These are phyloP conservation scores for Corella eumyota DNA, from an alignment of 23 tunicate genomes.

Conservation along the genomic window DNA sequence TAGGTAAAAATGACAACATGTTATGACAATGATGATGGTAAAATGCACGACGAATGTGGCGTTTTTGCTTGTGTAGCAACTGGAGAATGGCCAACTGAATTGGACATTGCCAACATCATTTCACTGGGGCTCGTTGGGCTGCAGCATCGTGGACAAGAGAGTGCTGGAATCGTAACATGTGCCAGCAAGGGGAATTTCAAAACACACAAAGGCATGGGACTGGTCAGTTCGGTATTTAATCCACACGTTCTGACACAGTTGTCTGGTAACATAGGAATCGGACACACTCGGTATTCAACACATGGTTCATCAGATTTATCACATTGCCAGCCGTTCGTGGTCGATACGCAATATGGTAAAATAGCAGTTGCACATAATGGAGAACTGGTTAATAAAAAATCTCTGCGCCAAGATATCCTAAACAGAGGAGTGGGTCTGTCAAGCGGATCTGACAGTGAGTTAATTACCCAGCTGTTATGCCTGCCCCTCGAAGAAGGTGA, in stretches of 20 bases:
- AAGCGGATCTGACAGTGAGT: constrained; percentile 73
- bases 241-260: constrained; percentile 30
- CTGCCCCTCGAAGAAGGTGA: constrained; percentile 39
- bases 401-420: constrained; percentile 39
- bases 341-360: constrained; percentile 50
- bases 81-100: constrained; percentile 27
- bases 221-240: constrained; percentile 42
- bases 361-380: constrained; percentile 92
- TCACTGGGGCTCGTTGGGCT: constrained; percentile 59
- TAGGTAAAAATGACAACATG: too few relatives aligned
- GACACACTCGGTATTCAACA: constrained; percentile 77
- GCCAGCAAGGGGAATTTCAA: constrained; percentile 11
- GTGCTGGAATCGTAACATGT: constrained; percentile 63
- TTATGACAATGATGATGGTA: constrained; percentile 26
- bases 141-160: constrained; percentile 88
- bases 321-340: constrained; percentile 84
- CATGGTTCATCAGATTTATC: constrained; percentile 53
- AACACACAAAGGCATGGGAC: constrained; percentile 73
- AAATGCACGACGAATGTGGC: constrained; percentile 67
- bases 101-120: constrained; percentile 63
- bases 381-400: constrained; percentile 57
- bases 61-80: constrained; percentile 61
- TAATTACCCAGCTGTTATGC: constrained; percentile 66
- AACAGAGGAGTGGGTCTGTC: constrained; percentile 77
- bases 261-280: constrained; percentile 58